phyloP scores from a whole-genome alignment of 2,888 invertebrate species.

The Perdita meconis region DNA sequence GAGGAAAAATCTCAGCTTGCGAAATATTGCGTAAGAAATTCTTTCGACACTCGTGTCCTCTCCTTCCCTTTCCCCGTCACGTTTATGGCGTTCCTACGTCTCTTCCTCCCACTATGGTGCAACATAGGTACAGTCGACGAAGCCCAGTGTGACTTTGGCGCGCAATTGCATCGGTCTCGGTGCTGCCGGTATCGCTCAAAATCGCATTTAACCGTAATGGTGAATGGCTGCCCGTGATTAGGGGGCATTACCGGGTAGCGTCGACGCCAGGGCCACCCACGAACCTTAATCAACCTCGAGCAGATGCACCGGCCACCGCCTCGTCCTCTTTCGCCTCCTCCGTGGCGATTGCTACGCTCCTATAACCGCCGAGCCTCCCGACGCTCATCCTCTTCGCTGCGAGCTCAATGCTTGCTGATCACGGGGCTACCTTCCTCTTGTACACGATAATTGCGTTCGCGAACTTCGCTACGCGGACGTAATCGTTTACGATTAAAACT shows the following conservation, averaged over 20 bases:
- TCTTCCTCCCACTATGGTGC: not conserved
- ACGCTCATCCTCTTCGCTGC: conserved; percentile 18
- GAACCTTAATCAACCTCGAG: conserved; percentile 79
- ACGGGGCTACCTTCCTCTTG: conserved; percentile 1
- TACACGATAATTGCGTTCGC: conserved; percentile 6
- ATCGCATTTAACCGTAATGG: conserved; percentile 80
- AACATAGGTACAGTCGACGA: conserved; percentile 19
- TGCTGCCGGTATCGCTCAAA: conserved; percentile 74
- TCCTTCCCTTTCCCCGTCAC: no score
- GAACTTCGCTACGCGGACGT: not conserved
- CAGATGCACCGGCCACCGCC: conserved; percentile 47
- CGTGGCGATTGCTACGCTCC: conserved; percentile 55
- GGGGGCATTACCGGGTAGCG: conserved; percentile 77
- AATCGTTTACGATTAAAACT: not conserved
- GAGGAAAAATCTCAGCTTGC: not conserved
- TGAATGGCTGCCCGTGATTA: conserved; percentile 80
- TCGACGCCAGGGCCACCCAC: conserved; percentile 80
- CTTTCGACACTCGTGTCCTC: no score
- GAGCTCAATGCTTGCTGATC: not conserved
- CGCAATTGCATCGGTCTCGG: conserved; percentile 32
- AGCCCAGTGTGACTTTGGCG: conserved; percentile 54
- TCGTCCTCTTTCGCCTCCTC: conserved; percentile 35
- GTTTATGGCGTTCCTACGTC: not conserved
- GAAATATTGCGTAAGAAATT: no score
- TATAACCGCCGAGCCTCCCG: conserved; percentile 44